Evolutionary conservation across 2,113 vertebrate species (phyloP).

Genomic region (Menidia beryllina): DNA sequence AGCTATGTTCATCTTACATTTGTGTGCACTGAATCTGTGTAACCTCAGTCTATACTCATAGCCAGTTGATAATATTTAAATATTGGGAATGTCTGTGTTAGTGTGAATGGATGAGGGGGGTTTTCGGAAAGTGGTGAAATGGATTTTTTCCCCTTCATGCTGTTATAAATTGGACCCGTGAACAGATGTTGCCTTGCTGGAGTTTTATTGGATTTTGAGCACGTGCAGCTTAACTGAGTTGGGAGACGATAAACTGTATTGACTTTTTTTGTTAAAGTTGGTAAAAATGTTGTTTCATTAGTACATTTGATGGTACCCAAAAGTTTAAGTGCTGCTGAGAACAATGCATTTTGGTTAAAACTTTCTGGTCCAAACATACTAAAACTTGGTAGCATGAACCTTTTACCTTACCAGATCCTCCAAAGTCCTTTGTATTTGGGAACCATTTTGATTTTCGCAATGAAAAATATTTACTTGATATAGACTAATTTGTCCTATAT

Average conservation of each 20-base stretch:
- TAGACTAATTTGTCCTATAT: too few species aligned
- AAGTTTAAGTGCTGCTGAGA: too few species aligned
- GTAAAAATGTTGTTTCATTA: not conserved
- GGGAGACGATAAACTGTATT: conserved; percentile 63
- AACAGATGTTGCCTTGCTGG: conserved; percentile 37
- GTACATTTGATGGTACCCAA: too few species aligned
- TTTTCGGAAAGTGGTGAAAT: not conserved
- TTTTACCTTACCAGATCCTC: not conserved
- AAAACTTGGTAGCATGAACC: not conserved
- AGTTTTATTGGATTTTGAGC: conserved; percentile 42
- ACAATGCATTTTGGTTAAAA: too few species aligned
- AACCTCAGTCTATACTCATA: not conserved
- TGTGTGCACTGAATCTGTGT: not conserved
- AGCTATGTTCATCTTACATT: conserved; percentile 18
- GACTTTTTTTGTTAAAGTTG: conserved; percentile 31
- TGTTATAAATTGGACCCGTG: conserved; percentile 23
- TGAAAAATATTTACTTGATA: not conserved
- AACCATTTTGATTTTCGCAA: not conserved
- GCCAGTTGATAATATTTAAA: not conserved
- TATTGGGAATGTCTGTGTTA: too few species aligned
- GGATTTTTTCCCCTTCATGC: not conserved
- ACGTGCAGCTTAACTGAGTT: conserved; percentile 39
- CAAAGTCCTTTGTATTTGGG: not conserved
- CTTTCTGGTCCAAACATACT: too few species aligned
- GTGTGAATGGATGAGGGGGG: too few species aligned